Evolutionary conservation across 1,140 invertebrate genomes (phyloP).

Genomic region (Psilanteris sp.): DNA sequence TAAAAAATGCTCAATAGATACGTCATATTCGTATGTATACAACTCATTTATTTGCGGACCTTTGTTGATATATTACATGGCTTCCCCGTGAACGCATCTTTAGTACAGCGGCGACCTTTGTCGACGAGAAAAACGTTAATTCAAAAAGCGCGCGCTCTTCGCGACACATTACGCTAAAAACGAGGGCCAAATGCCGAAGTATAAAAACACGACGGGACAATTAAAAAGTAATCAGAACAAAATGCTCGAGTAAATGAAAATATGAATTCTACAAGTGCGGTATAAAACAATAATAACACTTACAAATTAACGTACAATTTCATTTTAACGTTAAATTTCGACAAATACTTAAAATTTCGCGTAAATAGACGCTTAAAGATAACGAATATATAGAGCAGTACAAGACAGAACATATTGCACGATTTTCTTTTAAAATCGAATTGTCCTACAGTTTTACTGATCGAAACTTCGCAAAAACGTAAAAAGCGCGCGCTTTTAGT

Average conservation of each 20-base stretch:
- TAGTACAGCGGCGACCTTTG: conserved; percentile 29
- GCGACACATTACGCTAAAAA: conserved; percentile 1
- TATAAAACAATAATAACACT: not conserved
- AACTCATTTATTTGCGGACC: conserved; percentile 63
- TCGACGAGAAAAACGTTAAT: conserved; percentile 18
- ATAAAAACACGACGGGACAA: conserved; percentile 17
- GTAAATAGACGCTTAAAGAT: conserved; percentile 11
- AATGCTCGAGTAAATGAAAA: conserved; percentile 3
- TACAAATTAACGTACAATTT: too few species aligned
- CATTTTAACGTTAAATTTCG: not conserved
- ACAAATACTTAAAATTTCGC: not conserved
- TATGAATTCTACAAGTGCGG: not conserved
- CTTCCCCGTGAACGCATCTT: conserved; percentile 26
- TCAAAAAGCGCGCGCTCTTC: conserved; percentile 35
- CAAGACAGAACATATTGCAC: conserved; percentile 23
- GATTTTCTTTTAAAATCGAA: conserved; percentile 7
- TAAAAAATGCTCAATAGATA: conserved; percentile 43
- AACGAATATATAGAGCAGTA: too few species aligned
- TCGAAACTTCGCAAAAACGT: not conserved
- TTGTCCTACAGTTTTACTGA: not conserved
- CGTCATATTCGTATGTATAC: conserved; percentile 50
- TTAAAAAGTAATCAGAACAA: not conserved
- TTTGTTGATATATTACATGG: conserved; percentile 64
- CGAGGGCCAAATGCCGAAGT: not conserved
- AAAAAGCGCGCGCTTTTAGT: conserved; percentile 29